phyloP scores from a whole-genome alignment of 1,140 invertebrate species.

The Scaptomyza graminum region DNA sequence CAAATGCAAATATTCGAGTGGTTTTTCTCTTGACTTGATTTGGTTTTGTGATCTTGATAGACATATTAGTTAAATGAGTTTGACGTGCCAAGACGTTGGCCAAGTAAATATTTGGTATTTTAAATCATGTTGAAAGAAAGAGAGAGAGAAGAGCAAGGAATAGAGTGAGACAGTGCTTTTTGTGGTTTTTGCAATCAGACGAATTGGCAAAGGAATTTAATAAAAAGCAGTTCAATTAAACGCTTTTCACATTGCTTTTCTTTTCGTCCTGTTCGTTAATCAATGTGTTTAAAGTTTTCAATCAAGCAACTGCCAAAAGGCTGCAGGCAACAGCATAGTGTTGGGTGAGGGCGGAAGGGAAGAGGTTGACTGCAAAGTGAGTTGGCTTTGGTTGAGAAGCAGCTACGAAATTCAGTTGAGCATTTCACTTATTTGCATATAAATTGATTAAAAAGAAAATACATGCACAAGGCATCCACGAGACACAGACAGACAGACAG shows the following conservation, averaged over 20 bases:
- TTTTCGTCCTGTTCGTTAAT: conserved; percentile 57
- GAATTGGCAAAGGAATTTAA: conserved; percentile 58
- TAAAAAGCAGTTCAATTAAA: conserved; percentile 78
- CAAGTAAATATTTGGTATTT: conserved; percentile 63
- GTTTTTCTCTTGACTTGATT: conserved; percentile 15
- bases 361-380: neutral
- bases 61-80: conserved; percentile 69
- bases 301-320: conserved; percentile 72
- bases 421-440: conserved; percentile 82
- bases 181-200: conserved; percentile 67
- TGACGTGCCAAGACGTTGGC: conserved; percentile 44
- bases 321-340: conserved; percentile 21
- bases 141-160: neutral
- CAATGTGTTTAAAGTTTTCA: conserved; percentile 81
- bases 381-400: conserved; percentile 36
- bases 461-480: conserved; percentile 51
- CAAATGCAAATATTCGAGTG: conserved; percentile 45
- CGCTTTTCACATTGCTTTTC: conserved; percentile 45
- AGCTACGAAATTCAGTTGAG: conserved; percentile 79
- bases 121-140: neutral
- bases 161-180: neutral
- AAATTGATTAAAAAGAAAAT: conserved; percentile 83
- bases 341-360: neutral
- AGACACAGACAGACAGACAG: conserved; percentile 31
- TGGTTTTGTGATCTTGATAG: conserved; percentile 28